These are phyloP conservation scores for Graptemys geographica DNA, from an alignment of 2,797 vertebrate species.

Conservation along the genomic window DNA sequence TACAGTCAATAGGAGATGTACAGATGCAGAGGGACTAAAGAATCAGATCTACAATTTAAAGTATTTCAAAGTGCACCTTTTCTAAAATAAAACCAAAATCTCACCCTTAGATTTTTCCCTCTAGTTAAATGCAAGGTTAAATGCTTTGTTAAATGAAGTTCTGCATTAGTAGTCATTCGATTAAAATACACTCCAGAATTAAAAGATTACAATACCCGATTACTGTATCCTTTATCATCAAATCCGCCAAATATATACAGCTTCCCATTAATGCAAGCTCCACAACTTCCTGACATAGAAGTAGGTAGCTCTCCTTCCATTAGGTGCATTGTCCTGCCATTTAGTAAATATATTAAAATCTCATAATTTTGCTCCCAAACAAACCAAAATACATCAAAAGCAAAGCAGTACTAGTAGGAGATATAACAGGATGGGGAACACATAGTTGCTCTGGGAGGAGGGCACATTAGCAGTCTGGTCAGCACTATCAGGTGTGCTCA, in stretches of 20 bases:
- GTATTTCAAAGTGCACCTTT: neutral
- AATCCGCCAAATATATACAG: slow-evolving; percentile 96
- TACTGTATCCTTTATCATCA: slow-evolving; percentile 94
- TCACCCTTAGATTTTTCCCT: neutral
- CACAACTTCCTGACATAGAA: slow-evolving; percentile 94
- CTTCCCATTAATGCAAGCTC: slow-evolving; percentile 87
- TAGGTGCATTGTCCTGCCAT: slow-evolving; percentile 88
- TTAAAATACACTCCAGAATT: neutral
- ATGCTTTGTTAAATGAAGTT: neutral
- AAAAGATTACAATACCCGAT: slow-evolving; percentile 84
- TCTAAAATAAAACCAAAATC: neutral
- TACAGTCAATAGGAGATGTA: neutral
- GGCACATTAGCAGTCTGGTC: neutral
- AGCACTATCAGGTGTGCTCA: too few species aligned
- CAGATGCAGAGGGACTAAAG: rapidly evolving
- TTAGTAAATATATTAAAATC: neutral
- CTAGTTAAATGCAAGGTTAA: neutral
- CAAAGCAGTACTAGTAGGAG: neutral
- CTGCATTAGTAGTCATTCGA: neutral
- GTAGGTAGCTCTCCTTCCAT: slow-evolving; percentile 91
- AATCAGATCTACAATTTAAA: neutral
- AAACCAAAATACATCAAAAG: neutral
- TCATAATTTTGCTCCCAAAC: neutral
- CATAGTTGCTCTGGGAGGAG: neutral
- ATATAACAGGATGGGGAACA: neutral